Percentiles rank a stretch among this genome's conserved stretches.
Conservation (phyloP, 2,888 invertebrate genomes). For the Sarcophaga variegata region DNA sequence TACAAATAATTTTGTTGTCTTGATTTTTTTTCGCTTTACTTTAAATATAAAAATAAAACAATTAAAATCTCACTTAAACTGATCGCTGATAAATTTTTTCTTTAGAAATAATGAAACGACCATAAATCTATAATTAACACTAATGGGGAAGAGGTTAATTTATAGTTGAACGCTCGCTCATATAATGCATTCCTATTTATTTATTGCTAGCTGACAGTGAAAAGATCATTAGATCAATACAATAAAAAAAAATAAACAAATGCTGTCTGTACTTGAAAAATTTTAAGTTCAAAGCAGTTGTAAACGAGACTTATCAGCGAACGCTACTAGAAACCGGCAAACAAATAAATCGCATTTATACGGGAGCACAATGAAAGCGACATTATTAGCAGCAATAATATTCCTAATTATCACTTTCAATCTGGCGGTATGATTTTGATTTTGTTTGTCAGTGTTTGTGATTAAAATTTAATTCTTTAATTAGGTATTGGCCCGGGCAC, state of each 20-base stretch:
- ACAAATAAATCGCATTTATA: neutral
- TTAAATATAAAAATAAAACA: no score
- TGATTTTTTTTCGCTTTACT: no score
- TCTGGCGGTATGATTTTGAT: slow-evolving; percentile 28
- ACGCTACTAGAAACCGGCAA: slow-evolving; percentile 18
- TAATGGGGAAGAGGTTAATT: neutral
- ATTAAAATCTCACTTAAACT: no score
- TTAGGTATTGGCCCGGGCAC: slow-evolving; percentile 21
- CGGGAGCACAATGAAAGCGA: slow-evolving; percentile 24
- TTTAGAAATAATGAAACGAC: neutral
- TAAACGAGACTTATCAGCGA: slow-evolving; percentile 35
- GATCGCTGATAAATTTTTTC: neutral
- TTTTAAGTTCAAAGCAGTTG: slow-evolving; percentile 45
- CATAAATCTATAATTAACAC: slow-evolving; percentile 20
- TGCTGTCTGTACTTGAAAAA: slow-evolving; percentile 9
- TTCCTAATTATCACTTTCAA: slow-evolving; percentile 27
- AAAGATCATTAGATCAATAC: slow-evolving; percentile 21
- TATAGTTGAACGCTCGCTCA: neutral
- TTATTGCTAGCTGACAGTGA: neutral
- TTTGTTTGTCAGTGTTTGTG: neutral
- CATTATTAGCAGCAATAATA: neutral
- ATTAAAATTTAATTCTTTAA: neutral
- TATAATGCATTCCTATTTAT: neutral
- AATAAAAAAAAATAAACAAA: neutral
- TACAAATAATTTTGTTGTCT: no score